Base-by-base conservation (phyloP, 2,888 invertebrate genomes). In the Drosophila prolongata region DNA sequence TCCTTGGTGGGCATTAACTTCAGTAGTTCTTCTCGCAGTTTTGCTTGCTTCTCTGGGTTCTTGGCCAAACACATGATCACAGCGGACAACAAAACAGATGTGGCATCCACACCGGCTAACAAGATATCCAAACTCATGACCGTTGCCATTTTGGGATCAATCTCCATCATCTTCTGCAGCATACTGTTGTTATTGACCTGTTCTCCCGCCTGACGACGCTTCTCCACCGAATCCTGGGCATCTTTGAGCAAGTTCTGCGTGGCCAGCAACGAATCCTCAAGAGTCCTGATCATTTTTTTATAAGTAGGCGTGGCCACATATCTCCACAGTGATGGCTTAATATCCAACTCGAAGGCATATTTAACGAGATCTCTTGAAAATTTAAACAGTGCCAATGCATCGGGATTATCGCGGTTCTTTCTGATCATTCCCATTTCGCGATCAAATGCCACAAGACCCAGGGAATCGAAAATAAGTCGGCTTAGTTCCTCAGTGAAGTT, bases 381-480 rank as follows among this genome's bases (percentile, higher is more conserved):
- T 9, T 70, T 34, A 19, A 91, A 87, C 0, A 91, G 43, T 0
- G 40, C 30, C 27, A 79, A 13, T 0, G 87, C 87, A 43, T 90
- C 90, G 1, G 84, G 71, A 57, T 80, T 77, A 14, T 89, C 75
- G 0, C 84, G 77, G 6, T 75, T 66, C 24, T 70, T 69, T 0
- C 80, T 77, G 19, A 92, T 85, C 3, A 91, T 61, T 5, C 90
- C 91, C 56, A 92, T 74, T 54, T 86, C 75, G 0, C 84, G 90
- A 71, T 93, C 91, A 2, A 93, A 82, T 3, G 92, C 92, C 27
- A 93, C 79, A 8, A 90, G 73, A 0, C 89, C 87, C 2, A 93
- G 80, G 0, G 92, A 94, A 90, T 95, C 95, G 27, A 95, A 90
- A 3, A 94, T 92, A 93, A 95, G 19, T 19, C 93, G 93, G 69